Conservation (phyloP, 2,888 invertebrate genomes). For the Dendrolimus houi region DNA sequence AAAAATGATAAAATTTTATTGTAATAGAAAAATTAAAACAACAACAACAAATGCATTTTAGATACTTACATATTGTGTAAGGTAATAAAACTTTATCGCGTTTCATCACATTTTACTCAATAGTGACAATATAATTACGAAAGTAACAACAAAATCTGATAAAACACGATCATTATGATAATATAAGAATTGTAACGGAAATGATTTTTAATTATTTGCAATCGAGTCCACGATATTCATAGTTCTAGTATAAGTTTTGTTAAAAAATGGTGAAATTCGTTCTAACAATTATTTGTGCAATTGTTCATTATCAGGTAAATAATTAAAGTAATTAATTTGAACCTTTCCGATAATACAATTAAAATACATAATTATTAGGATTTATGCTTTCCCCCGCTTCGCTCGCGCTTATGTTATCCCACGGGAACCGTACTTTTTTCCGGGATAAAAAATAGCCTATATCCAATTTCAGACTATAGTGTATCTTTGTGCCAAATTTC, state of each 20-base stretch:
- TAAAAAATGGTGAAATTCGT: conserved; percentile 5
- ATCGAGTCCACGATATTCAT: background rate
- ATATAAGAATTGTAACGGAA: background rate
- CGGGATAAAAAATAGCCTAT: too few relatives aligned
- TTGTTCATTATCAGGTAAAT: background rate
- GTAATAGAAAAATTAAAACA: too few relatives aligned
- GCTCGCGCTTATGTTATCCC: too few relatives aligned
- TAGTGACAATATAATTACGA: background rate
- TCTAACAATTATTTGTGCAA: conserved; percentile 1
- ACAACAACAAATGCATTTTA: too few relatives aligned
- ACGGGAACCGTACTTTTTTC: too few relatives aligned
- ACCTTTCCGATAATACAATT: background rate
- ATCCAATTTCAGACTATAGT: too few relatives aligned
- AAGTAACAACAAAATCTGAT: background rate
- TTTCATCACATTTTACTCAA: background rate
- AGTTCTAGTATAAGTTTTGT: background rate
- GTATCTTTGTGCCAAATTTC: too few relatives aligned
- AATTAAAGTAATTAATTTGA: too few relatives aligned
- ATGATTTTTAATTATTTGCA: background rate
- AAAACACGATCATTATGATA: background rate
- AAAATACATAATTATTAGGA: too few relatives aligned
- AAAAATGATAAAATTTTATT: too few relatives aligned
- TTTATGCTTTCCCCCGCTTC: too few relatives aligned
- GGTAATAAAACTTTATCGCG: background rate
- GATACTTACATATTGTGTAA: too few relatives aligned